Conservation (phyloP, 2,797 vertebrate species). For the Aeoliscus strigatus region DNA sequence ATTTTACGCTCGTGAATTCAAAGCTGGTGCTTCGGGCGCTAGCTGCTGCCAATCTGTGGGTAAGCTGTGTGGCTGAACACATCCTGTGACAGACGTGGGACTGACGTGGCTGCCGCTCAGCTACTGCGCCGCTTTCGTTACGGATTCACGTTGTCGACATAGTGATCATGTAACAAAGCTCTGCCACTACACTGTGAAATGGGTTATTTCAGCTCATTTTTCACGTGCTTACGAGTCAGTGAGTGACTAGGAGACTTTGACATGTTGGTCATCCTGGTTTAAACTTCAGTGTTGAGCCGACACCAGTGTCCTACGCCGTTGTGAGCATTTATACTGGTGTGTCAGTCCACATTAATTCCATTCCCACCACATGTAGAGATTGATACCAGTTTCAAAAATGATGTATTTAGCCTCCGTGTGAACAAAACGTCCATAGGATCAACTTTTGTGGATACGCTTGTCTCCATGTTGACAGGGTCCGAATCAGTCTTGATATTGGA, state of each 20-base stretch:
- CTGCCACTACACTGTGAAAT: conserved; percentile 54
- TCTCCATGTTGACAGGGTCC: no score
- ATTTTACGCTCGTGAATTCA: not conserved
- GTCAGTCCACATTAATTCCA: no score
- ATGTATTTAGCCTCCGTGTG: no score
- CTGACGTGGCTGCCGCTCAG: not conserved
- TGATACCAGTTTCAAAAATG: no score
- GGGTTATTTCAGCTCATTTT: conserved; percentile 65
- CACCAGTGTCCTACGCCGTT: no score
- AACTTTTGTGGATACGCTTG: no score
- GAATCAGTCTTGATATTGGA: no score
- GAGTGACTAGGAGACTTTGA: conserved; percentile 30
- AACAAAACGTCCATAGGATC: no score
- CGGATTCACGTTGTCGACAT: conserved; percentile 51
- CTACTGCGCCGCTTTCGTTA: not conserved
- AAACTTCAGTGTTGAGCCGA: no score
- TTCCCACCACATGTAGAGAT: no score
- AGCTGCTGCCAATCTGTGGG: not conserved
- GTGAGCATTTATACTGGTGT: no score
- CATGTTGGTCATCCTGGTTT: conserved; percentile 42
- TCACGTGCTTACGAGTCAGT: conserved; percentile 35
- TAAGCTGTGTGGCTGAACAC: not conserved
- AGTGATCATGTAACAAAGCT: conserved; percentile 59
- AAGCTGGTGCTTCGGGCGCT: not conserved
- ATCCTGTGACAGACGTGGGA: not conserved